Conservation (phyloP, 2,888 invertebrate genomes). For the Agelastica alni region DNA sequence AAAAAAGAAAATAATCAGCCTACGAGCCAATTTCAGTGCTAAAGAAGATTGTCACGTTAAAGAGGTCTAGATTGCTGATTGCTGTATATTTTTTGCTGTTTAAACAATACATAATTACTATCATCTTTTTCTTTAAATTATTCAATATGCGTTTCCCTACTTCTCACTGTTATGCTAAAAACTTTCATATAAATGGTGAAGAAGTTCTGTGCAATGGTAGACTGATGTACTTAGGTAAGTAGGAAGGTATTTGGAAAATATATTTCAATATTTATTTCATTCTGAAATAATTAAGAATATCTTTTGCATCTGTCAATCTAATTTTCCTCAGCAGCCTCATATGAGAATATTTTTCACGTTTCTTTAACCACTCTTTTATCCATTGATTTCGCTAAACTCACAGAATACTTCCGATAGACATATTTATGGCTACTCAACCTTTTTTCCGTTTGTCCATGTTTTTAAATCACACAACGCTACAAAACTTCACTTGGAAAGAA, state of each 20-base stretch:
- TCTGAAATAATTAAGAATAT: background rate
- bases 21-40: background rate
- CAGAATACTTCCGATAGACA: conserved; percentile 1
- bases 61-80: background rate
- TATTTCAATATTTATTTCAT: background rate
- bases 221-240: too few relatives aligned
- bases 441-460: background rate
- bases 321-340: background rate
- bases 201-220: too few relatives aligned
- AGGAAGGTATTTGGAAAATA: background rate
- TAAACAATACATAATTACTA: too few relatives aligned
- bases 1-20: background rate
- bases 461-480: background rate
- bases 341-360: conserved; percentile 4
- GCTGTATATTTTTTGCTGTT: too few relatives aligned
- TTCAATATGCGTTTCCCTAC: too few relatives aligned
- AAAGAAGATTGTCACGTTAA: background rate
- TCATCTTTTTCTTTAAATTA: too few relatives aligned
- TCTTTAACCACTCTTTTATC: too few relatives aligned
- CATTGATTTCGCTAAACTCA: background rate
- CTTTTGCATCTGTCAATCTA: background rate
- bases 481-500: background rate
- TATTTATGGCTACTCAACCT: too few relatives aligned
- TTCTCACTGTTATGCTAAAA: background rate
- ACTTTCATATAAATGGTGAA: background rate